Conservation (phyloP, 92 coral and sea anemone genomes). For the Parazoanthus darwini region DNA sequence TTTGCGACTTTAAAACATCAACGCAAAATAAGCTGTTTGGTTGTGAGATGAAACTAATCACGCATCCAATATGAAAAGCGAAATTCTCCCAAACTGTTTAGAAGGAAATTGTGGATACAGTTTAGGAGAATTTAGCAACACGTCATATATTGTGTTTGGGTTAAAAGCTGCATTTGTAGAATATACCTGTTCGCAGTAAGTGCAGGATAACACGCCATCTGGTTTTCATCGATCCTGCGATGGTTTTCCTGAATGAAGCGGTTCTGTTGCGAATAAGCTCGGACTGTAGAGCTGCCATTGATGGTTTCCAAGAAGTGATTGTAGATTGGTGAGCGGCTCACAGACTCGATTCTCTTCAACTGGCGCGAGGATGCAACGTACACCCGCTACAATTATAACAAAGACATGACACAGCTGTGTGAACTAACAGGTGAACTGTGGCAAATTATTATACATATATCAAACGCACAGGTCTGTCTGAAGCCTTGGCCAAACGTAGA, state of each 20-base stretch:
- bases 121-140: too few species aligned
- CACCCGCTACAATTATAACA: slow-evolving; percentile 54
- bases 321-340: slow-evolving; percentile 78
- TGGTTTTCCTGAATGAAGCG: slow-evolving; percentile 65
- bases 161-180: neutral
- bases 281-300: slow-evolving; percentile 72
- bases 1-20: too few species aligned
- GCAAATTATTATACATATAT: too few species aligned
- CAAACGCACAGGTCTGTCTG: too few species aligned
- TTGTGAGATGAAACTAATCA: too few species aligned
- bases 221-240: slow-evolving; percentile 63
- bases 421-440: neutral
- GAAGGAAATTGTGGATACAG: too few species aligned
- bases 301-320: slow-evolving; percentile 77
- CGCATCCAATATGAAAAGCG: too few species aligned
- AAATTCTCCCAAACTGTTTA: too few species aligned
- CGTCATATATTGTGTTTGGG: too few species aligned
- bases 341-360: slow-evolving; percentile 76
- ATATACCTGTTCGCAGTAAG: slow-evolving; percentile 71
- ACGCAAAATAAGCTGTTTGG: too few species aligned
- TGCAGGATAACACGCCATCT: slow-evolving; percentile 70
- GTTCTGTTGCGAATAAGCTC: slow-evolving; percentile 76
- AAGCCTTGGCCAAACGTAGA: too few species aligned
- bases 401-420: neutral
- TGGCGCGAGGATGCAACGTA: slow-evolving; percentile 79